phyloP scores from a whole-genome alignment of 2,797 vertebrate species.

The Todus mexicanus region DNA sequence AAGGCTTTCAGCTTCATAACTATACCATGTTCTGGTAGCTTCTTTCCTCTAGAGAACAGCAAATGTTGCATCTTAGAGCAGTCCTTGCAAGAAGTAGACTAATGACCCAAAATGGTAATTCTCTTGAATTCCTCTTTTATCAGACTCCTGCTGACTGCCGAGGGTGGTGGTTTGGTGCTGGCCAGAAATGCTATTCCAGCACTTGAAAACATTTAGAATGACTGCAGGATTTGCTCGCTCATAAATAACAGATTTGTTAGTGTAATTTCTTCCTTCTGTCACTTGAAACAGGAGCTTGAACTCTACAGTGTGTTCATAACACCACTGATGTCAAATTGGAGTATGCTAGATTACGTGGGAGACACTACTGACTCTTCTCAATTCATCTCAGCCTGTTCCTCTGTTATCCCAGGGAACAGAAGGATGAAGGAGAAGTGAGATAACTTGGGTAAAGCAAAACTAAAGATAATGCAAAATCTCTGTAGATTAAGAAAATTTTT shows the following conservation, averaged over 20 bases:
- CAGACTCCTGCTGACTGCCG: background rate
- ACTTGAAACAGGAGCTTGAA: background rate
- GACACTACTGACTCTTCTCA: background rate
- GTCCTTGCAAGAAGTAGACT: background rate
- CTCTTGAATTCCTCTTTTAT: background rate
- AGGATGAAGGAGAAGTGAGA: background rate
- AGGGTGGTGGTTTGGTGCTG: background rate
- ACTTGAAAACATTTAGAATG: background rate
- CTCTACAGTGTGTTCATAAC: background rate
- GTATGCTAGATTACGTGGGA: background rate
- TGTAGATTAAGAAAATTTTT: background rate
- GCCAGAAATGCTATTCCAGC: background rate
- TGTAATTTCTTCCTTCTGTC: background rate
- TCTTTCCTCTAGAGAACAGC: background rate
- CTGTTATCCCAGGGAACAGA: background rate
- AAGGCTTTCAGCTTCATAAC: background rate
- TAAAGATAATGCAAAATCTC: background rate
- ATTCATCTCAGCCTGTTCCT: background rate
- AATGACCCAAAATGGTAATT: background rate
- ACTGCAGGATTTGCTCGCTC: background rate
- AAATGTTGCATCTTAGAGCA: background rate
- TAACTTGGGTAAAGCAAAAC: background rate
- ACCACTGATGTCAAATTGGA: background rate
- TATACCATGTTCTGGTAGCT: background rate
- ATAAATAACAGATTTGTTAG: background rate